Base-by-base conservation (phyloP, 2,797 vertebrate species). In the Gallinago solitaria region DNA sequence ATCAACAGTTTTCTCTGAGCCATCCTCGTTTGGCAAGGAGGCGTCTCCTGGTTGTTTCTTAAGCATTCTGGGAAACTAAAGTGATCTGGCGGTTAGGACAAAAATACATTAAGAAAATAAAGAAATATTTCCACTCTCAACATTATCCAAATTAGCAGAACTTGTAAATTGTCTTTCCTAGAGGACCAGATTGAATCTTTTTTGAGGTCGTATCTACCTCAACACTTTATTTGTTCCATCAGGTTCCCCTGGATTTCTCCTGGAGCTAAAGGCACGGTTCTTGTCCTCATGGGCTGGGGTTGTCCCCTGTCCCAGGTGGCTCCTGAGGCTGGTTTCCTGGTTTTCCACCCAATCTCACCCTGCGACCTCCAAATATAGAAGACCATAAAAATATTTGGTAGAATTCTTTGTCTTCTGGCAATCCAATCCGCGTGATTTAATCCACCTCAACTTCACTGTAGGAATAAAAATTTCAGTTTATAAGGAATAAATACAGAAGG, bases 401-500 rank as follows among this genome's bases (percentile, higher is more conserved):
- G 14, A 12, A 12, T 5, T 3, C 0, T 2, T 71, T 68, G 65
- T 19, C 90, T 93, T 32, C 30, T 87, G 64, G 33, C 65, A 95
- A 25, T 54, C 74, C 65, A 95, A 25, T 57, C 74, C 12, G 1
- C 0, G 0, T 67, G 92, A 20, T 69, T 95, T 79, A 89, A 87
- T 80, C 82, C 64, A 35, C n/a, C 64, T 87, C 54, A 77, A 19
- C 76, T 54, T 78, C 81, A 43, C 54, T 43, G 67, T 50, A 81
- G 85, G 87, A 83, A 67, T 91, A 61, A 80, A 56, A 93, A 93
- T 61, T 93, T 96, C 19, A 1, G 50, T 83, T 96, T 86, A 76
- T 83, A 39, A 91, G 92, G 89, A 83, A 90, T 93, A 95, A 83
- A 78, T 68, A 59, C 63, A 87, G 65, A 90, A 88, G 82, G 93